These are phyloP conservation scores for Bergia puertoricense DNA, from an alignment of 92 coral and sea anemone genomes.

Conservation along the genomic window DNA sequence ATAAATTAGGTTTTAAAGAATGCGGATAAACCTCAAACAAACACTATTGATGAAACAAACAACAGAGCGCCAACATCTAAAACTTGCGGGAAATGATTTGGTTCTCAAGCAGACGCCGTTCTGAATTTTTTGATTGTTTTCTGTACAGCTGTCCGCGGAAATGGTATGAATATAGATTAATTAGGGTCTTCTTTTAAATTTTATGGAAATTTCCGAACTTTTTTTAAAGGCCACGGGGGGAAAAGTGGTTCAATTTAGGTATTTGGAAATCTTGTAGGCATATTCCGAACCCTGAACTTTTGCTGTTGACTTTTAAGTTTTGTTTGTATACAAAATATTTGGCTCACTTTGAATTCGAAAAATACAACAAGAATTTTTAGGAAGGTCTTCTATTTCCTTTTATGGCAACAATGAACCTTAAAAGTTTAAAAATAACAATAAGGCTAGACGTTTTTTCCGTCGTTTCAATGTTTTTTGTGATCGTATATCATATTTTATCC, in stretches of 20 bases:
- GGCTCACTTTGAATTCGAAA: background rate
- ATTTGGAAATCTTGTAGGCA: background rate
- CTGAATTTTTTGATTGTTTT: background rate
- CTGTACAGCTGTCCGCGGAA: constrained; percentile 32
- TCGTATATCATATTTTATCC: no score
- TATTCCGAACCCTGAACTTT: background rate
- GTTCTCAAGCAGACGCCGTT: constrained; percentile 6
- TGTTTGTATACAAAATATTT: background rate
- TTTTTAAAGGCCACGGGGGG: background rate
- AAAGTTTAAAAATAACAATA: background rate
- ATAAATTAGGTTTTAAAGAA: constrained; percentile 17
- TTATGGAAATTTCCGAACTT: background rate
- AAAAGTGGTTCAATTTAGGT: background rate
- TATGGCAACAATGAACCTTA: background rate
- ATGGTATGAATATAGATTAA: constrained; percentile 3
- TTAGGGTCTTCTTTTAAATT: background rate
- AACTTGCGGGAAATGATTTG: background rate
- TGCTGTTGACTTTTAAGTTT: background rate
- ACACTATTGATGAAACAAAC: background rate
- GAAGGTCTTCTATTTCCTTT: background rate
- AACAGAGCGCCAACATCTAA: background rate
- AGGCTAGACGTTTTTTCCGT: background rate
- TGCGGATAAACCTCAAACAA: constrained; percentile 9
- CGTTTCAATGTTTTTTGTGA: background rate
- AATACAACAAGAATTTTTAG: background rate